Evolutionary conservation across 2,113 vertebrate genomes (phyloP).

Genomic region (Cervus canadensis): DNA sequence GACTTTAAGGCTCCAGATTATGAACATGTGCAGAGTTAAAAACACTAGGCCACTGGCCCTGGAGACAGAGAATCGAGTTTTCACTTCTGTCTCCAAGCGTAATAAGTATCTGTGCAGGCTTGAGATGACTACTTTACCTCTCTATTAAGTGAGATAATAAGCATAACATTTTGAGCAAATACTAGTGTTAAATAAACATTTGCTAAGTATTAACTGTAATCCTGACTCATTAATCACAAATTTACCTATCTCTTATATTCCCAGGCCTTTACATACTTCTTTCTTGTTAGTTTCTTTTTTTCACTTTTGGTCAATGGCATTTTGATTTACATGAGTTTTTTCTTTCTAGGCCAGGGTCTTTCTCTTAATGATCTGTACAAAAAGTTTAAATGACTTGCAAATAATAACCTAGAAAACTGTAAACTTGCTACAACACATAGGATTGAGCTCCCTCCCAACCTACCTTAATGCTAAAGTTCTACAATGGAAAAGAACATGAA

Average conservation of each 20-base stretch:
- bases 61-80: background rate
- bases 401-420: background rate
- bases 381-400: background rate
- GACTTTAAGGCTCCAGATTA: background rate
- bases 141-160: background rate
- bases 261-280: background rate
- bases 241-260: background rate
- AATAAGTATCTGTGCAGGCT: background rate
- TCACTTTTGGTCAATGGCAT: background rate
- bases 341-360: background rate
- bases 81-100: background rate
- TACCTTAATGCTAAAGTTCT: background rate
- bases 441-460: background rate
- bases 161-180: background rate
- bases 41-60: background rate
- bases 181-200: background rate
- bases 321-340: background rate
- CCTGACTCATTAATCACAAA: background rate
- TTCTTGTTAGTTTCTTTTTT: background rate
- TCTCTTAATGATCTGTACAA: background rate
- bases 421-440: background rate
- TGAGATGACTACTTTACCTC: background rate
- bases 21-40: background rate
- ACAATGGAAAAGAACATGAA: background rate
- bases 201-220: background rate